Evolutionary conservation across 2,113 vertebrate species (phyloP).

Genomic region (Ancistrus triradiatus): DNA sequence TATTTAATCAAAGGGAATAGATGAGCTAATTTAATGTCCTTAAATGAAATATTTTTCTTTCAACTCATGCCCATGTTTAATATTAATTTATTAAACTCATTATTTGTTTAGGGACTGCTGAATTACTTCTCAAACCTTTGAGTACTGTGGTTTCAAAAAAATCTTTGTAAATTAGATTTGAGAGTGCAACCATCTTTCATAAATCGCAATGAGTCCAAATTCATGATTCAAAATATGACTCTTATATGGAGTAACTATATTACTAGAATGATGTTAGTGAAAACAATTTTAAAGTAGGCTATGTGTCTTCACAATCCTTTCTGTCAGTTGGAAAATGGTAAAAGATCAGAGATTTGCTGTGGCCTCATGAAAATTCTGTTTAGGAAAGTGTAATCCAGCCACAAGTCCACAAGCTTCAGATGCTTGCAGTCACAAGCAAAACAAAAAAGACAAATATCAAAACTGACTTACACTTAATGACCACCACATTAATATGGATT

Average conservation of each 20-base stretch:
- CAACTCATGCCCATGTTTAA: neutral
- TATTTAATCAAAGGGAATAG: neutral
- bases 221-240: slow-evolving; percentile 1
- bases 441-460: no score
- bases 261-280: slow-evolving; percentile 15
- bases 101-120: slow-evolving; percentile 18
- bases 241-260: slow-evolving; percentile 1
- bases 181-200: slow-evolving; percentile 1
- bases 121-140: neutral
- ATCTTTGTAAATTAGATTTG: neutral
- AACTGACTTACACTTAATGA: no score
- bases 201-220: slow-evolving; percentile 17
- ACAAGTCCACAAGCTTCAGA: no score
- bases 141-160: neutral
- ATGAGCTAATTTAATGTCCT: slow-evolving; percentile 22
- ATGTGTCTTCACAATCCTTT: neutral
- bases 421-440: no score
- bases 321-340: neutral
- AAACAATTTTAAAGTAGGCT: neutral
- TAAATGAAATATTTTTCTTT: neutral
- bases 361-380: neutral
- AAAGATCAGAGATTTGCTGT: neutral
- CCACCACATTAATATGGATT: no score
- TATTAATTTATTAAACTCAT: slow-evolving; percentile 8
- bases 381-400: neutral